Percentiles rank a stretch among this genome's conserved stretches.
phyloP scores from a whole-genome alignment of 2,888 invertebrate genomes.

The Stratiomys singularior region DNA sequence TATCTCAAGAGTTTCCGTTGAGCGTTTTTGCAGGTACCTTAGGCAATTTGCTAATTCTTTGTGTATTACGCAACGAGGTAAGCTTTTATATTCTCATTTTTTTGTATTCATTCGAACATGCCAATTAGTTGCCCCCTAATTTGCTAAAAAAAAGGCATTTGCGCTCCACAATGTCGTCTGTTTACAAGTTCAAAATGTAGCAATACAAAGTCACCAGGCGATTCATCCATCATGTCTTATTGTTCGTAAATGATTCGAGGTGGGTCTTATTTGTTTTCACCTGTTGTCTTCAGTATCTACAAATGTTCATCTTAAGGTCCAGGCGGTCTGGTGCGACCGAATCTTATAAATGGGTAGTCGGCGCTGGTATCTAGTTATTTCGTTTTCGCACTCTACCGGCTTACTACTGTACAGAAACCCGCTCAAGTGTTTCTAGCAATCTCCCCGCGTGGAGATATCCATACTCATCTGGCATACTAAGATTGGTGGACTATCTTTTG shows the following conservation, averaged over 20 bases:
- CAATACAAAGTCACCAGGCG: conserved; percentile 2
- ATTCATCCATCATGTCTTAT: conserved; percentile 10
- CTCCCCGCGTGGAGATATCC: neutral
- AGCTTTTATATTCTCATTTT: neutral
- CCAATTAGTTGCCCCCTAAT: conserved; percentile 15
- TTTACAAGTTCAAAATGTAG: conserved; percentile 40
- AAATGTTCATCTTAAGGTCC: conserved; percentile 10
- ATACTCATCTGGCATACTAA: too few relatives aligned
- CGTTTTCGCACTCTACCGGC: conserved; percentile 17
- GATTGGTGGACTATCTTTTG: too few relatives aligned
- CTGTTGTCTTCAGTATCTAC: conserved; percentile 36
- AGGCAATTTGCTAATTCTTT: neutral
- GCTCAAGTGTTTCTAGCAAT: neutral
- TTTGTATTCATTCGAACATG: neutral
- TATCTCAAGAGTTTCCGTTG: too few relatives aligned
- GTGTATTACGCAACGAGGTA: neutral
- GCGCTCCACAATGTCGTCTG: conserved; percentile 13
- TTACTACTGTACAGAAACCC: neutral
- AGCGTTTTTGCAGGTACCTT: too few relatives aligned
- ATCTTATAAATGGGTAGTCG: conserved; percentile 44
- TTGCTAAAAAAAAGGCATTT: conserved; percentile 8
- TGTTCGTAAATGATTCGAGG: conserved; percentile 8
- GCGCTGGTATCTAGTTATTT: conserved; percentile 40
- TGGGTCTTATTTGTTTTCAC: conserved; percentile 33
- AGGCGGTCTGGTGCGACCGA: conserved; percentile 1